phyloP scores from a whole-genome alignment of 2,113 vertebrate genomes.

The Chloebia gouldiae region DNA sequence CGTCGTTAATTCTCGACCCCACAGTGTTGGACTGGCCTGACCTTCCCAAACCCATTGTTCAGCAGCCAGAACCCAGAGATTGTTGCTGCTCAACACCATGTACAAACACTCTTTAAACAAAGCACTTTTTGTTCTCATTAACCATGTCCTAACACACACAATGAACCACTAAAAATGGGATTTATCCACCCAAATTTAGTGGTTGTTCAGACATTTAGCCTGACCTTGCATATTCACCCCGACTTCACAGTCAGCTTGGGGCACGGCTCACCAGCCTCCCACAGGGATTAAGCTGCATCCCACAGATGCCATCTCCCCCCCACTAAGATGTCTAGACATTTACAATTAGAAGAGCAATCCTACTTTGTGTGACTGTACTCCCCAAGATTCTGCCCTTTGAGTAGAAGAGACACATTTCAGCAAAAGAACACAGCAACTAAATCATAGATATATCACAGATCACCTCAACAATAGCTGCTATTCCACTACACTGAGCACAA shows the following conservation, averaged over 20 bases:
- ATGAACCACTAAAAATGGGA: neutral
- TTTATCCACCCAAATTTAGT: neutral
- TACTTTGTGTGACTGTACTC: neutral
- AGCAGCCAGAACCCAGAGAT: neutral
- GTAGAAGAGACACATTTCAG: neutral
- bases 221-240: neutral
- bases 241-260: neutral
- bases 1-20: accelerated
- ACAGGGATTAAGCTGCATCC: neutral
- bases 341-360: neutral
- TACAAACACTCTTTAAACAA: neutral
- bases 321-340: neutral
- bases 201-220: neutral
- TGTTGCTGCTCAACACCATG: neutral
- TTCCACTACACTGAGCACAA: neutral
- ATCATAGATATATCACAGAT: accelerated
- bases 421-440: neutral
- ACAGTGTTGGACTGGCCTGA: neutral
- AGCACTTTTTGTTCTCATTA: neutral
- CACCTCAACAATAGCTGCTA: neutral
- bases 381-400: neutral
- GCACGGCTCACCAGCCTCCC: neutral
- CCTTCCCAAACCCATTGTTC: slow-evolving; percentile 16
- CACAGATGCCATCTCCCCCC: neutral
- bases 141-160: neutral